Base-by-base conservation (phyloP, 2,888 invertebrate species). In the Morinoia aosen region DNA sequence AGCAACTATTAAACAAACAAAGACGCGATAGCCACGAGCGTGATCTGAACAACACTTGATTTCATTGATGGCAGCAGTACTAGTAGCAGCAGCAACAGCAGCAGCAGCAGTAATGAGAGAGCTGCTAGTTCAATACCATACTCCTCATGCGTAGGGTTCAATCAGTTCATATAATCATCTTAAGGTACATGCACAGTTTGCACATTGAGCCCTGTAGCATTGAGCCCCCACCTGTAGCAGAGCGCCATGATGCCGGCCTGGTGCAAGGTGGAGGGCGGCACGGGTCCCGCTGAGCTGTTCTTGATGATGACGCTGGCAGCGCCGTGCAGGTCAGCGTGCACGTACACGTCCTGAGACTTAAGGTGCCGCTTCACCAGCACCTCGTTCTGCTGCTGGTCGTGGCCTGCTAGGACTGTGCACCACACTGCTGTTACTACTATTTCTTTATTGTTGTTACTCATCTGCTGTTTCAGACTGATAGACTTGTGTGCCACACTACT, bases 341-440 rank as follows among this genome's bases (percentile, higher is more conserved):
- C 99, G 97, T 93, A 93, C 91, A 99, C 97, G 97, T 99, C 99
- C 2, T 98, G 98, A 39, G 98, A 97, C 56, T 98, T 98, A 98
- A 99, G 98, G 97, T 99, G 98, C 95, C 99, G 98, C 97, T 99
- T 99, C n/a, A 99, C 99, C 95, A 99, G 98, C 95, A 99, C 97
- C 97, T 99, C 99, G 97, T 99, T 99, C 97, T 99, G 99, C 97
- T 99, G 99, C 97, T 99, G 99, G 97, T 99, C 99, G 96, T 99
- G 98, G 0, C 99, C 99, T 94, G 98, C 99, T 97, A 99, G 99
- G 88, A 99, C 98, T 98, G 97, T 97, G 64, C 8, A 19, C 40
- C 48, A 95, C 16, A 56, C 11, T 12, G 12, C 10, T 39, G 48
- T 39, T 39, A 48, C 8, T 90, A 33, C 16, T 7, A 64, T 64